phyloP scores from a whole-genome alignment of 1,140 invertebrate species.

The Drosophila parabipectinata region DNA sequence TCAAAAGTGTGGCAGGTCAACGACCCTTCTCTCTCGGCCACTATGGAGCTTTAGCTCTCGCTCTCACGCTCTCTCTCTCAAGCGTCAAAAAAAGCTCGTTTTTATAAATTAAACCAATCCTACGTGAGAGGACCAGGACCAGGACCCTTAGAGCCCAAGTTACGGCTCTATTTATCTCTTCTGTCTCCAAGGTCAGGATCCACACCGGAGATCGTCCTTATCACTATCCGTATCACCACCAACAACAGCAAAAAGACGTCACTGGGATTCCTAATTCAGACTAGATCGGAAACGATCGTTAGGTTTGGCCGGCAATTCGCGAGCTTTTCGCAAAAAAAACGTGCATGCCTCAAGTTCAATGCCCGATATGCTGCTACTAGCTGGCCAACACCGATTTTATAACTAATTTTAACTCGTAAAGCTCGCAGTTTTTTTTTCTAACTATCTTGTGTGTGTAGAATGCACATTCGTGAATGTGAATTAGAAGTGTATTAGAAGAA shows the following conservation, averaged over 20 bases:
- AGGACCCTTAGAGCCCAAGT: no score
- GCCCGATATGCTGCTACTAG: slow-evolving; percentile 30
- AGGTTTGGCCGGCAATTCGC: background rate
- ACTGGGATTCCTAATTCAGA: background rate
- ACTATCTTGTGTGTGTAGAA: slow-evolving; percentile 8
- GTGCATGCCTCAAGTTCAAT: slow-evolving; percentile 48
- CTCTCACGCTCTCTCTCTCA: background rate
- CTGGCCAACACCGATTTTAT: background rate
- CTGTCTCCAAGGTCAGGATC: no score
- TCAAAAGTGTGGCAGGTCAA: slow-evolving; percentile 4
- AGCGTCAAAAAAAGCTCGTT: slow-evolving; percentile 13
- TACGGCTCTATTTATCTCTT: no score
- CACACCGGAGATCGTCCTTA: no score
- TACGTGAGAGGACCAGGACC: no score
- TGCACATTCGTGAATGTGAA: slow-evolving; percentile 15
- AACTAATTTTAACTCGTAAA: slow-evolving; percentile 6
- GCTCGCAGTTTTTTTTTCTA: slow-evolving; percentile 36
- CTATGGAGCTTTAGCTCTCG: background rate
- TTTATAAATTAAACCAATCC: no score
- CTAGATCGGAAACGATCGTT: slow-evolving; percentile 16
- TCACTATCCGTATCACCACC: no score
- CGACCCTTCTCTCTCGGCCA: background rate
- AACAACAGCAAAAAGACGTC: no score
- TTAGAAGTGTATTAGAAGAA: background rate
- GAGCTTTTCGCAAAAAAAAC: slow-evolving; percentile 25